phyloP scores from a whole-genome alignment of 2,113 vertebrate genomes.

The Cisticola juncidis region DNA sequence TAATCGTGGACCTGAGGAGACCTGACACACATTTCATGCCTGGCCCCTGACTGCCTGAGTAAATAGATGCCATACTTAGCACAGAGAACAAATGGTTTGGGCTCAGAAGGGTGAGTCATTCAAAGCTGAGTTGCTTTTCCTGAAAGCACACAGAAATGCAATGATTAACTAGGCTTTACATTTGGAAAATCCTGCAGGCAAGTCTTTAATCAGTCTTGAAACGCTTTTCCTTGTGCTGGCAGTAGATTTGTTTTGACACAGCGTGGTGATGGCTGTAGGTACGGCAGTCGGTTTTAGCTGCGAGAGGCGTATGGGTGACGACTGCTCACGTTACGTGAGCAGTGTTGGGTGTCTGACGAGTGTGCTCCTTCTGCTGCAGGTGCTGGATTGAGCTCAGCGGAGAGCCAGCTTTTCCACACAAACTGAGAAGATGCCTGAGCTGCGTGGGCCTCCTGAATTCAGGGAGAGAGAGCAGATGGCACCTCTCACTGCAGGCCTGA shows the following conservation, averaged over 20 bases:
- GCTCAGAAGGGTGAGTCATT: conserved; percentile 12
- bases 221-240: neutral
- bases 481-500: neutral
- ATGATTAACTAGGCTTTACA: neutral
- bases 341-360: neutral
- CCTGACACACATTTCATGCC: neutral
- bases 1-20: conserved; percentile 17
- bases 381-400: neutral
- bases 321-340: neutral
- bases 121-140: neutral
- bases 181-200: conserved; percentile 30
- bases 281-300: neutral
- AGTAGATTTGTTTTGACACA: conserved; percentile 24
- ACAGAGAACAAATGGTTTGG: neutral
- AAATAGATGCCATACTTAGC: neutral
- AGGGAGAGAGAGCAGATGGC: neutral
- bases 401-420: neutral
- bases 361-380: neutral
- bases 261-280: neutral
- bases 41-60: neutral
- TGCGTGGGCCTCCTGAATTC: neutral
- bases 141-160: neutral
- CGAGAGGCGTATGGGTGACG: neutral
- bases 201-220: neutral
- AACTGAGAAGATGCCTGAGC: neutral